phyloP scores from a whole-genome alignment of 2,888 invertebrate species.

The Celastrina argiolus region DNA sequence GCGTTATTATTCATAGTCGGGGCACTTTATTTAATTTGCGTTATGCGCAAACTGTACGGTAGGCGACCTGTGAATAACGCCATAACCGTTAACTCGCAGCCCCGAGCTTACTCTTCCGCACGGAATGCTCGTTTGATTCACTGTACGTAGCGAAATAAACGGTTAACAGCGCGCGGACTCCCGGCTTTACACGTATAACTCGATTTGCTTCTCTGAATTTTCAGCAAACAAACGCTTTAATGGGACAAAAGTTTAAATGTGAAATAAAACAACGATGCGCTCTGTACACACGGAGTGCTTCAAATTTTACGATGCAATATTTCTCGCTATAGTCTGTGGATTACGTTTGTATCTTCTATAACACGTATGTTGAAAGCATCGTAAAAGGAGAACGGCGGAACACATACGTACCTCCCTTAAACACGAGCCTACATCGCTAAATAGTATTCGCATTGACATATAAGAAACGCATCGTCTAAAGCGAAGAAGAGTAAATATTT shows the following conservation, averaged over 20 bases:
- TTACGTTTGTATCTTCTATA: conserved; percentile 17
- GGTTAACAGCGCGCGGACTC: conserved; percentile 56
- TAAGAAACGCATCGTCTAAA: not conserved
- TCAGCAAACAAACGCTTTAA: conserved; percentile 58
- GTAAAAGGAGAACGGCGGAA: conserved; percentile 2
- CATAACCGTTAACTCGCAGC: conserved; percentile 20
- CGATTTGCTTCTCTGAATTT: conserved; percentile 67
- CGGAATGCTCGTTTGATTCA: conserved; percentile 27
- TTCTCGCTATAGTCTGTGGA: conserved; percentile 21
- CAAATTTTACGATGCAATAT: conserved; percentile 33
- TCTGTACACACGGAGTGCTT: conserved; percentile 31
- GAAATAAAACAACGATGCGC: conserved; percentile 51
- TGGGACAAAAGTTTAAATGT: conserved; percentile 63
- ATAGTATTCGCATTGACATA: not conserved
- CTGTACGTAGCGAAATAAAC: conserved; percentile 61
- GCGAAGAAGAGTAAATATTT: not conserved
- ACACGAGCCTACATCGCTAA: not conserved
- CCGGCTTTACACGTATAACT: conserved; percentile 63
- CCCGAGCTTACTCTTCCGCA: not conserved
- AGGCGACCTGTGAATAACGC: conserved; percentile 25
- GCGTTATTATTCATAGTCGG: conserved; percentile 56
- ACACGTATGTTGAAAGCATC: conserved; percentile 13
- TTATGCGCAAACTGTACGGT: conserved; percentile 51
- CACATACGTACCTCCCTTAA: not conserved
- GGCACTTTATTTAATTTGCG: conserved; percentile 71